Conservation (phyloP, 2,113 vertebrate species). For the Corythoichthys intestinalis region DNA sequence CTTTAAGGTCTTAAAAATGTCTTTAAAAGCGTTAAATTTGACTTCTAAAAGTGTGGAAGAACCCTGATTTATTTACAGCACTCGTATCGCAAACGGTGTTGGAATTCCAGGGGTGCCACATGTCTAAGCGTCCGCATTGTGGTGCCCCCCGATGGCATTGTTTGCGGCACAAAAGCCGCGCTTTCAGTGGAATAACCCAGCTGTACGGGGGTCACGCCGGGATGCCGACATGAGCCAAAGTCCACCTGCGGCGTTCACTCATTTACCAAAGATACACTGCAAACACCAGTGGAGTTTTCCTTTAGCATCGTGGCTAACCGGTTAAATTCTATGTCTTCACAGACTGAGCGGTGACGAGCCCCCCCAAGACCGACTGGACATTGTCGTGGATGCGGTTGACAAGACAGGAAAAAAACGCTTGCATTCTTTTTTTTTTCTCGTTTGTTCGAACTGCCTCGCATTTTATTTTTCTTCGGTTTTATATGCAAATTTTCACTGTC, state of each 20-base stretch:
- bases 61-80: constrained; percentile 17
- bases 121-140: constrained; percentile 56
- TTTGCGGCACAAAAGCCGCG: constrained; percentile 46
- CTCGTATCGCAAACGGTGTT: constrained; percentile 33
- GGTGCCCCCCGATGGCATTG: constrained; percentile 44
- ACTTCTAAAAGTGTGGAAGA: not conserved
- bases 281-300: not conserved
- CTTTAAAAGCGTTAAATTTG: not conserved
- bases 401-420: constrained; percentile 37
- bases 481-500: constrained; percentile 36
- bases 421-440: constrained; percentile 23
- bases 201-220: constrained; percentile 49
- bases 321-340: not conserved
- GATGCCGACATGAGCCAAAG: constrained; percentile 28
- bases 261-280: constrained; percentile 31
- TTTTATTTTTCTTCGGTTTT: constrained; percentile 40
- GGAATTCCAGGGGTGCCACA: constrained; percentile 54
- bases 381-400: too few relatives aligned
- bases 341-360: constrained; percentile 41
- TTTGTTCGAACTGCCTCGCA: constrained; percentile 16
- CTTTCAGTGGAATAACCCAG: constrained; percentile 55
- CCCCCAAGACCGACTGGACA: not conserved
- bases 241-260: constrained; percentile 30
- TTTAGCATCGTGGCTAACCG: not conserved
- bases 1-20: too few relatives aligned